Evolutionary conservation across 2,888 invertebrate genomes (phyloP).

Genomic region (Pseudolycoriella hygida): DNA sequence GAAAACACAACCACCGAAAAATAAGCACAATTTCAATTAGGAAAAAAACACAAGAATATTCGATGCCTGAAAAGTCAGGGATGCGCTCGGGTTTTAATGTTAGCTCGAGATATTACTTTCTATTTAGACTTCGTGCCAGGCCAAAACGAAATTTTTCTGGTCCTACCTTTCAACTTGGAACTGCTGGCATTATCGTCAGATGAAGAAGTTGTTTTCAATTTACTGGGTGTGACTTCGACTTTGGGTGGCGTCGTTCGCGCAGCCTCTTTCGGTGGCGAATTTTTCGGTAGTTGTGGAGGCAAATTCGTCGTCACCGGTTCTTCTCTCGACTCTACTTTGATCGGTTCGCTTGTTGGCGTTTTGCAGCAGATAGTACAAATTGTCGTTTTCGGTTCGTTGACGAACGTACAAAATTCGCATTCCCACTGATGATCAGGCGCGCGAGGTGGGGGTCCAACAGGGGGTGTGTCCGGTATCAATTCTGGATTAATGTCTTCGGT

Average conservation of each 20-base stretch:
- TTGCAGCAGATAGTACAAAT: conserved; percentile 79
- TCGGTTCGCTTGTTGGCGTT: conserved; percentile 37
- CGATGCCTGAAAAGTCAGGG: no score
- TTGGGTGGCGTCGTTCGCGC: conserved; percentile 13
- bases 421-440: conserved; percentile 52
- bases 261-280: conserved; percentile 4
- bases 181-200: conserved; percentile 18
- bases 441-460: conserved; percentile 30
- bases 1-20: no score
- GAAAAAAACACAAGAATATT: no score
- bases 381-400: conserved; percentile 60
- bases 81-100: no score
- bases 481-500: conserved; percentile 7
- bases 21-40: no score
- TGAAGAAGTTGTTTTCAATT: conserved; percentile 13
- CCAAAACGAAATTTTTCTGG: conserved; percentile 56
- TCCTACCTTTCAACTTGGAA: conserved; percentile 48
- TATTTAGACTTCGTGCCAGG: conserved; percentile 42
- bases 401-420: conserved; percentile 80
- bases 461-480: conserved; percentile 16
- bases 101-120: background rate
- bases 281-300: background rate
- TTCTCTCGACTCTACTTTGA: conserved; percentile 13
- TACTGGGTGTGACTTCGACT: conserved; percentile 16
- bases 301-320: conserved; percentile 11